Evolutionary conservation across 2,113 vertebrate species (phyloP), one percentile per base, ranked within the genome.

Genomic region (Acrocephalus arundinaceus): DNA sequence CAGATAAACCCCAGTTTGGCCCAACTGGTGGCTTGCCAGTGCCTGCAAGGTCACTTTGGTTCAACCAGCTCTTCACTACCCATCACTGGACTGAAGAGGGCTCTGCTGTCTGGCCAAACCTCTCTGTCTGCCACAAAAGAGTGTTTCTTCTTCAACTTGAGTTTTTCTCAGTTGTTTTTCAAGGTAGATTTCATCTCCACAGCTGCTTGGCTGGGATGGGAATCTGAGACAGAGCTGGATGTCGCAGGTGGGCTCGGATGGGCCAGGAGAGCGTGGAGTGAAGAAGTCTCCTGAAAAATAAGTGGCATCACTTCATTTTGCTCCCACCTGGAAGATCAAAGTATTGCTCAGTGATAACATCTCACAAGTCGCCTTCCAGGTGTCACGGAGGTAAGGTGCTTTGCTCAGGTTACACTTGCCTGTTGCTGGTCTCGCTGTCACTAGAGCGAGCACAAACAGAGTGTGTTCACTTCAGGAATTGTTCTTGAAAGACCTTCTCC

Each of bases 71-170:
- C 80, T 84, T 94, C 96, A 96, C 80, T 97, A 93, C 92, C 76
- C 41, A 1, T 39, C 3, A 5, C n/a, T 24, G 76, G 77, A 94
- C 96, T 97, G 92, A 97, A 97, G 96, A 97, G 94, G 96, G 96
- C 93, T 95, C 93, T 92, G 83, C 94, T 93, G 93, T 72, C 93
- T 93, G 96, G 85, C 83, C 88, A 75, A 96, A 97, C 30, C 65
- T 93, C 88, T 72, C 88, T 66, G 76, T 41, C 55, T 86, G 59
- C 48, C 72, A 46, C 72, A 30, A 66, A 62, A 74, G 6, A 30
- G 80, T 57, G 8, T 43, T 90, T 48, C 21, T 68, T 57, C 70
- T 62, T 39, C 73, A 3, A 3, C 43, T 33, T 43, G 43, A 25
- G 51, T 22, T 46, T 14, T 7, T 76, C 49, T 54, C 11, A 2